phyloP scores from a whole-genome alignment of 2,113 vertebrate species.

The Pseudopodoces humilis region DNA sequence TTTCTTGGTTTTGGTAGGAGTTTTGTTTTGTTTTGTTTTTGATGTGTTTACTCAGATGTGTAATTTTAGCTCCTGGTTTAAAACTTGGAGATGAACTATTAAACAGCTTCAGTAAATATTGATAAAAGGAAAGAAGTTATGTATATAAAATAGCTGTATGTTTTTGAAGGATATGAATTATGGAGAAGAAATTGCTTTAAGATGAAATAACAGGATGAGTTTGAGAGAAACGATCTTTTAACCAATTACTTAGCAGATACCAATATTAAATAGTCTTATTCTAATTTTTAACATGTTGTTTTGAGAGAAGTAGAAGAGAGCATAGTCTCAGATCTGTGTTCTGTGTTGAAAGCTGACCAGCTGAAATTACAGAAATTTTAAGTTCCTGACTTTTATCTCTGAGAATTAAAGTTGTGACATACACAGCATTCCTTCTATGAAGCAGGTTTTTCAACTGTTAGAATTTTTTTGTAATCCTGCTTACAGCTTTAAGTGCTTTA shows the following conservation, averaged over 20 bases:
- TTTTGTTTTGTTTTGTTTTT: neutral
- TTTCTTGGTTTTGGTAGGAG: neutral
- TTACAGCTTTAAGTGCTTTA: neutral
- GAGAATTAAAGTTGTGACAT: neutral
- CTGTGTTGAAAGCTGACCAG: neutral
- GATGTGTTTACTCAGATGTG: neutral
- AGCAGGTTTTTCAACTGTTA: neutral
- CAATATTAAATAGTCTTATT: neutral
- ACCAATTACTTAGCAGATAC: neutral
- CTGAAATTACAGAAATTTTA: neutral
- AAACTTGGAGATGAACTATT: neutral
- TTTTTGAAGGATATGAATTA: neutral
- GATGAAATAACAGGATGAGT: neutral
- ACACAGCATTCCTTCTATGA: neutral
- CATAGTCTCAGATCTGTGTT: neutral
- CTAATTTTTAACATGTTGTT: neutral
- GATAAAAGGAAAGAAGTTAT: neutral
- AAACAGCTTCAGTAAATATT: neutral
- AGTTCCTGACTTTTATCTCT: neutral
- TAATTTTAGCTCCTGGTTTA: slow-evolving; percentile 8
- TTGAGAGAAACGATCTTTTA: neutral
- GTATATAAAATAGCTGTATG: neutral
- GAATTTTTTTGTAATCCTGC: neutral
- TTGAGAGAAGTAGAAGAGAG: neutral
- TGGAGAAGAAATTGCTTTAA: neutral